Percentiles rank a stretch among this genome's conserved stretches.
These are phyloP conservation scores for Talpa occidentalis DNA, from an alignment of 2,113 vertebrate genomes.

Conservation along the genomic window DNA sequence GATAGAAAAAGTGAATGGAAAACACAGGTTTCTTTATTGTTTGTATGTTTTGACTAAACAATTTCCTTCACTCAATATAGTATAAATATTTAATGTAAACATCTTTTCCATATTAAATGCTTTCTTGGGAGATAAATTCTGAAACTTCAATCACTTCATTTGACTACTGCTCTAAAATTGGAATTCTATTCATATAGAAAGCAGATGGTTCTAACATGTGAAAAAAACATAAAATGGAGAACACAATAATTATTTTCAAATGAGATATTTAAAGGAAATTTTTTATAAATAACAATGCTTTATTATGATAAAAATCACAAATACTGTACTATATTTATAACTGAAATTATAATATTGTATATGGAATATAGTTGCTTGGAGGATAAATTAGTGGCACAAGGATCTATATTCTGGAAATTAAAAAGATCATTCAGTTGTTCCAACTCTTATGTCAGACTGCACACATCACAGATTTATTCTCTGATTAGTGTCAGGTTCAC, in stretches of 20 bases:
- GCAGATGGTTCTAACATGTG: not conserved
- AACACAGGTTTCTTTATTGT: not conserved
- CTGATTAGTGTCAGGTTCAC: not conserved
- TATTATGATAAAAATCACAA: not conserved
- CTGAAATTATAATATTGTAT: not conserved
- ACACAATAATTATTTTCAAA: not conserved
- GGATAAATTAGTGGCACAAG: not conserved
- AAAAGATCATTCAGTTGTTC: not conserved
- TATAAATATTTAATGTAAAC: not conserved
- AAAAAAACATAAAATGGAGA: not conserved
- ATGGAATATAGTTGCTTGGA: not conserved
- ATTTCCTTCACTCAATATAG: not conserved
- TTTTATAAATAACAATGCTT: not conserved
- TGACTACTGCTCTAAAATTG: not conserved
- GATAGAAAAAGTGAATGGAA: not conserved
- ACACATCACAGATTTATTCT: not conserved
- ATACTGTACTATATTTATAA: not conserved
- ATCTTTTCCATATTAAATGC: not conserved
- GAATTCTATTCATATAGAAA: not conserved
- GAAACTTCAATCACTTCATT: not conserved
- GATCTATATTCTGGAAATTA: not conserved
- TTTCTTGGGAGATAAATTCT: constrained; percentile 9
- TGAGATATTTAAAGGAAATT: not conserved
- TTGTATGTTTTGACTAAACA: not conserved
- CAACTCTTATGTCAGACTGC: not conserved